These are phyloP conservation scores for Rattus norvegicus DNA, from an alignment of 2,113 vertebrate genomes.

Conservation along the genomic window DNA sequence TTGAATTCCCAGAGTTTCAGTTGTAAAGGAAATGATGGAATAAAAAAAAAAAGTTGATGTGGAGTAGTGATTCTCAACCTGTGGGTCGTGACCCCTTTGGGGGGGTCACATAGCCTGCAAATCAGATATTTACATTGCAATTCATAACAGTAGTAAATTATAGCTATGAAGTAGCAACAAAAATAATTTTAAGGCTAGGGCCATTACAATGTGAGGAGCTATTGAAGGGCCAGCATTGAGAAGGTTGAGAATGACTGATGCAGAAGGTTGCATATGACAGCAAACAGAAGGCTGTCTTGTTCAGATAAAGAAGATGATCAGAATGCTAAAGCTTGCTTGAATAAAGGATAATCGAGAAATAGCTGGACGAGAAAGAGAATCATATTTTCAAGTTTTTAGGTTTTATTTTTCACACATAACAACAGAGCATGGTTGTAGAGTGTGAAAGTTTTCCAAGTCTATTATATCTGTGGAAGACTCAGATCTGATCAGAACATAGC, in stretches of 20 bases:
- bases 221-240: not conserved
- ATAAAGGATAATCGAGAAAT: slow-evolving; percentile 35
- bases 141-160: not conserved
- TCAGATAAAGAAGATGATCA: not conserved
- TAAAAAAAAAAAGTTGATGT: too few species aligned
- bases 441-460: slow-evolving; percentile 9
- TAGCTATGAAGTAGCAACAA: not conserved
- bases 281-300: not conserved
- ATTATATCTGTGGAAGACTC: not conserved
- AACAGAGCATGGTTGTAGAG: slow-evolving; percentile 45
- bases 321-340: not conserved
- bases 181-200: not conserved
- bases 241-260: not conserved
- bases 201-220: not conserved
- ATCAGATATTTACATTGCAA: not conserved
- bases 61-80: not conserved
- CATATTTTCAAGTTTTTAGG: slow-evolving; percentile 15
- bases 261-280: not conserved
- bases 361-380: not conserved
- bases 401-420: slow-evolving; percentile 32
- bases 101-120: not conserved
- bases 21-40: too few species aligned
- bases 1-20: too few species aligned
- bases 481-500: not conserved
- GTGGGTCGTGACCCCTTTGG: accelerated